These are phyloP conservation scores for Erethizon dorsatum DNA, from an alignment of 2,797 vertebrate species.

Conservation along the genomic window DNA sequence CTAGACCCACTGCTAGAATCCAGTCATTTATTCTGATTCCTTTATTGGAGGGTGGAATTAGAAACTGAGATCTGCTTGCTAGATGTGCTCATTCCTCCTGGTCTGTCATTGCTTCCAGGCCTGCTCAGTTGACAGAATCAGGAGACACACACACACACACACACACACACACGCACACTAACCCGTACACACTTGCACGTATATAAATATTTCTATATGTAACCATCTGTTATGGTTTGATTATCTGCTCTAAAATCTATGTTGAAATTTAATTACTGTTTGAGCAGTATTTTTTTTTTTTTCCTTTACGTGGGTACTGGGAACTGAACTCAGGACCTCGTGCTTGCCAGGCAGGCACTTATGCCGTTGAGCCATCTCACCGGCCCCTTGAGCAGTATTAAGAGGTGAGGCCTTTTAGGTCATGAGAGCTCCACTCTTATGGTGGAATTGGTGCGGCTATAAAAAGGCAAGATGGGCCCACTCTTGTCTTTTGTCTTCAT, in stretches of 20 bases:
- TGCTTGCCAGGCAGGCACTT: too few species aligned
- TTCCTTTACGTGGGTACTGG: too few species aligned
- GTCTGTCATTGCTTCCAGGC: not conserved
- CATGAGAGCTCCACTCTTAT: not conserved
- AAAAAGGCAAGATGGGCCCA: not conserved
- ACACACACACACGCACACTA: accelerated
- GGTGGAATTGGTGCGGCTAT: not conserved
- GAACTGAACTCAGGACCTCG: too few species aligned
- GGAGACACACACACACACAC: not conserved
- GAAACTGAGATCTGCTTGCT: not conserved
- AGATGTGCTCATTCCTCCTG: not conserved
- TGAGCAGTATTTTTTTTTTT: not conserved
- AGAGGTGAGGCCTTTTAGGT: not conserved
- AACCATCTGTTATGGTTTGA: not conserved
- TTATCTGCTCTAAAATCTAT: not conserved
- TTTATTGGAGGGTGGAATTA: not conserved
- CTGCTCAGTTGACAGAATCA: not conserved
- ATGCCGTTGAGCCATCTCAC: too few species aligned
- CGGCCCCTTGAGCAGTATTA: not conserved
- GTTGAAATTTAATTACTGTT: not conserved
- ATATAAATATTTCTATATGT: not conserved
- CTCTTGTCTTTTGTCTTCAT: not conserved
- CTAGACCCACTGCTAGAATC: not conserved
- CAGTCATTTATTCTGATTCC: not conserved
- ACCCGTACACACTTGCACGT: not conserved